Evolutionary conservation across 2,888 invertebrate genomes (phyloP).

Genomic region (Peribatodes rhomboidaria): DNA sequence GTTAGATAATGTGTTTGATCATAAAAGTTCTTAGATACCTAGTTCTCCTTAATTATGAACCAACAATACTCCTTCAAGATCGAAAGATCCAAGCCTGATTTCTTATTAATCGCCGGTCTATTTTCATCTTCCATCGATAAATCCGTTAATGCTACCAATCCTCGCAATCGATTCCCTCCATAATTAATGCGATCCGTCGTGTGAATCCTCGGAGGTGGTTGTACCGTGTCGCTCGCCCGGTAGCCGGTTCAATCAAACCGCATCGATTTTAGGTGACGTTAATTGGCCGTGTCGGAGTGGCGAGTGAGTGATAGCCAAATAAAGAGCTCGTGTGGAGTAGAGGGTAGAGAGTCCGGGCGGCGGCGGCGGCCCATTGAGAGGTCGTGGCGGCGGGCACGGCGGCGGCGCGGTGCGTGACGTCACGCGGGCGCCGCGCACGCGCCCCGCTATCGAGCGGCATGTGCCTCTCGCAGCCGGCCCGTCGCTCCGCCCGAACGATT

Average conservation of each 20-base stretch:
- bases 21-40: not conserved
- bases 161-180: constrained; percentile 29
- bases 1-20: not conserved
- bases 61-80: not conserved
- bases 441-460: constrained; percentile 84
- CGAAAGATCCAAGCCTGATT: constrained; percentile 15
- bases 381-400: constrained; percentile 66
- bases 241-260: constrained; percentile 38
- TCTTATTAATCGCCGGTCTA: constrained; percentile 20
- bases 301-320: constrained; percentile 62
- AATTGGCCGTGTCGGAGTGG: constrained; percentile 57
- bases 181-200: constrained; percentile 21
- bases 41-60: not conserved
- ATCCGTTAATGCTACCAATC: constrained; percentile 11
- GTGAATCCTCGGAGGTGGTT: constrained; percentile 8
- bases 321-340: constrained; percentile 56
- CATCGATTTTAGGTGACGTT: constrained; percentile 47
- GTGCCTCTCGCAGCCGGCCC: constrained; percentile 80
- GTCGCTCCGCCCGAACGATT: constrained; percentile 76
- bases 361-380: constrained; percentile 58
- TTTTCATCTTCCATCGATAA: constrained; percentile 22
- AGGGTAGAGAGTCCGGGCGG: constrained; percentile 42
- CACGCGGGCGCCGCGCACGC: constrained; percentile 78
- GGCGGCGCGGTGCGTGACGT: constrained; percentile 77
- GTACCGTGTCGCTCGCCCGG: constrained; percentile 21